Evolutionary conservation across 2,888 invertebrate species (phyloP).

Genomic region (Dasysyrphus tricinctus): DNA sequence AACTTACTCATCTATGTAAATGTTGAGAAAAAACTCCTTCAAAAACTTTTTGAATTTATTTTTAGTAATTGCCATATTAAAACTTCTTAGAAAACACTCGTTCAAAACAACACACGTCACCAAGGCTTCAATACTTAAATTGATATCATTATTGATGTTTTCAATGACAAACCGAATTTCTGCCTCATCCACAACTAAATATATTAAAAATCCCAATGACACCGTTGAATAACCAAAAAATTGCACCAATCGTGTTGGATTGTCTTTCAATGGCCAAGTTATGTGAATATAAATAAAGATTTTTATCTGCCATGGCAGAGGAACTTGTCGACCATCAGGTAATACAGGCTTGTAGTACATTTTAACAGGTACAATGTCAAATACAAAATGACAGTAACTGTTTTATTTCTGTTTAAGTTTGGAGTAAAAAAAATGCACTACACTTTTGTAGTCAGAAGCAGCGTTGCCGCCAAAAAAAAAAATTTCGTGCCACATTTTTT

Average conservation of each 20-base stretch:
- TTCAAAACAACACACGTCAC: slow-evolving; percentile 78
- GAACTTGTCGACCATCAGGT: not conserved
- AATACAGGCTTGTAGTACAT: slow-evolving; percentile 46
- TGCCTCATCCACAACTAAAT: slow-evolving; percentile 77
- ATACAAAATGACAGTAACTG: not conserved
- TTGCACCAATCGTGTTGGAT: slow-evolving; percentile 11
- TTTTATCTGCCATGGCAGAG: slow-evolving; percentile 56
- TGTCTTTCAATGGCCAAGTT: slow-evolving; percentile 52
- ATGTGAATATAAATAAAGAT: slow-evolving; percentile 10
- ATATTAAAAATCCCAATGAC: slow-evolving; percentile 70
- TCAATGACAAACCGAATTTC: slow-evolving; percentile 77
- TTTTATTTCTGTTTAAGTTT: not conserved
- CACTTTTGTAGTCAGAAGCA: no score
- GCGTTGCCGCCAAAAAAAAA: no score
- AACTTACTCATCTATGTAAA: slow-evolving; percentile 77
- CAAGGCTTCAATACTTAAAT: slow-evolving; percentile 78
- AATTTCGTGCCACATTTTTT: no score
- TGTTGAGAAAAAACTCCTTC: slow-evolving; percentile 78
- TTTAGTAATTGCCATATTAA: slow-evolving; percentile 76
- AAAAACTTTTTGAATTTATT: slow-evolving; percentile 77
- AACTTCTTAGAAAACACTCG: slow-evolving; percentile 78
- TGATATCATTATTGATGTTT: slow-evolving; percentile 77
- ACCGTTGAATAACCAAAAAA: not conserved
- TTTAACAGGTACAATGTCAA: not conserved
- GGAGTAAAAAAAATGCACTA: not conserved